Percentiles rank a stretch among this genome's conserved stretches.
Evolutionary conservation across 2,113 vertebrate species (phyloP).

Genomic region (Lamprotornis superbus): DNA sequence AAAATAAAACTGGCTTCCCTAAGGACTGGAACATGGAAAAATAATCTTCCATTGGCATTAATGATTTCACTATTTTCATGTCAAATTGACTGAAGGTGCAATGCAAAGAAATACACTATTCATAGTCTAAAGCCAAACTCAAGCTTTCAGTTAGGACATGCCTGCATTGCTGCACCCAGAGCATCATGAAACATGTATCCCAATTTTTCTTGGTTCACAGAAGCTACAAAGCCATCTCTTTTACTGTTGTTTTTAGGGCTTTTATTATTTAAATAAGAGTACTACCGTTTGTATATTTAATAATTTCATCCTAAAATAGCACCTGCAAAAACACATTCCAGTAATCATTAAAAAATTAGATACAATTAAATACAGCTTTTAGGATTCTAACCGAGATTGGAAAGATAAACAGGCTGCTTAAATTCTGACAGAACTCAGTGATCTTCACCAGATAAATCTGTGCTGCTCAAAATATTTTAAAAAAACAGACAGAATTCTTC

Average conservation of each 20-base stretch:
- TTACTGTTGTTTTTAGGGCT: fast-evolving
- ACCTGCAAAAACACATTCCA: neutral
- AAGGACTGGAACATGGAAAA: neutral
- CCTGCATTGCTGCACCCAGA: neutral
- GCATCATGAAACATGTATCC: neutral
- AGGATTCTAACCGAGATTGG: neutral
- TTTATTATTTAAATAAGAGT: neutral
- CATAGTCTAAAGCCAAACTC: neutral
- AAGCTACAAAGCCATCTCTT: neutral
- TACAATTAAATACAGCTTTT: neutral
- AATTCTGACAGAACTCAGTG: neutral
- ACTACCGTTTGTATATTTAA: neutral
- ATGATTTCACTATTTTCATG: neutral
- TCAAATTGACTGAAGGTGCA: neutral
- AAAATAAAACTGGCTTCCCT: neutral
- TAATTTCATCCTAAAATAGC: neutral
- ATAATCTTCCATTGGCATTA: neutral
- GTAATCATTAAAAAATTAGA: neutral
- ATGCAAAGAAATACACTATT: neutral
- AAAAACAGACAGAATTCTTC: neutral
- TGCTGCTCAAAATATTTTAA: neutral
- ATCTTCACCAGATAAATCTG: neutral
- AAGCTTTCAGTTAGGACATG: neutral
- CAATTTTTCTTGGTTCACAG: neutral
- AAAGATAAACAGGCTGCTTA: neutral